Conservation (phyloP, 2,113 vertebrate genomes). For the Oplegnathus fasciatus region DNA sequence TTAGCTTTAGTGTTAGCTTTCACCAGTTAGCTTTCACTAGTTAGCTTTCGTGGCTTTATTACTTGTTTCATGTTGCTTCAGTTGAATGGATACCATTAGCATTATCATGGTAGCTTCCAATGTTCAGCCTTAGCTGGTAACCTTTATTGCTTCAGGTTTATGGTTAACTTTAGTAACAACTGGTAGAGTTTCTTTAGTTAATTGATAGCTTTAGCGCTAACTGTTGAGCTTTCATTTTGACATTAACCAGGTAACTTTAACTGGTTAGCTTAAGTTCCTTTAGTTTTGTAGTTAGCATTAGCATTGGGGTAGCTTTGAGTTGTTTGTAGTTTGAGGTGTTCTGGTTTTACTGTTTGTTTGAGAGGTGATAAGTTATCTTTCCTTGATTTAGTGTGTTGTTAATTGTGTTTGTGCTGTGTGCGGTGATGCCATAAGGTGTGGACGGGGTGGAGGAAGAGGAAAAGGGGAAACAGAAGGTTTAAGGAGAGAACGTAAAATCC, state of each 20-base stretch:
- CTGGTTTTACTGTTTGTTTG: neutral
- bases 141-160: neutral
- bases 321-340: neutral
- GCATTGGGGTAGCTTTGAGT: neutral
- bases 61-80: no score
- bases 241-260: no score
- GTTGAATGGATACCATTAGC: no score
- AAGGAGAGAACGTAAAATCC: no score
- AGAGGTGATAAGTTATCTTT: neutral
- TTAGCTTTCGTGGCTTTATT: no score
- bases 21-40: no score
- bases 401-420: neutral
- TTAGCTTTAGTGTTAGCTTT: no score
- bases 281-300: neutral
- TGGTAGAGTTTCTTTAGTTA: neutral
- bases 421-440: neutral
- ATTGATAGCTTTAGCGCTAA: neutral
- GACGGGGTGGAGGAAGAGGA: no score
- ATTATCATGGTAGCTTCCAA: no score
- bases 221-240: neutral
- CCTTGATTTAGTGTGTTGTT: neutral
- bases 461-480: no score
- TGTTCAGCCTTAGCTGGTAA: no score
- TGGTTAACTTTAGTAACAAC: neutral
- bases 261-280: neutral